Evolutionary conservation across 2,113 vertebrate species (phyloP), one percentile per base, ranked within the genome.

Genomic region (Aleadryas rufinucha): DNA sequence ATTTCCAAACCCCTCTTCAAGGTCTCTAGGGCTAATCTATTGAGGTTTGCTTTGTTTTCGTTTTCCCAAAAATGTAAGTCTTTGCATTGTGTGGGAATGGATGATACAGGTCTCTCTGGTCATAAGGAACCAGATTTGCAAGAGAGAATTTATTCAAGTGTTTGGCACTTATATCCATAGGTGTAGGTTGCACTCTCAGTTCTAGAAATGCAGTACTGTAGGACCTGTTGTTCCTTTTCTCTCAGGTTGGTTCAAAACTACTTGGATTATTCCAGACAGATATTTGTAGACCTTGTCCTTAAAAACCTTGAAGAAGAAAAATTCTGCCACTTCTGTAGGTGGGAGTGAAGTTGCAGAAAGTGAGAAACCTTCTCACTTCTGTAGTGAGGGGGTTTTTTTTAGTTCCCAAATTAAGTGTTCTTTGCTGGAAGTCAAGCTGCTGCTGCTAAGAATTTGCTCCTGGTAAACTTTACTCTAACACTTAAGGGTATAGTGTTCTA

Each of bases 321-420:
- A 68, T 68, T 86, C 68, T 89, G 47, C 39, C 37, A 26, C 72
- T 66, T 95, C 27, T 78, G 94, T 95, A 84, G 96, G 94, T 0
- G 68, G 87, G 83, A 93, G 69, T 83, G 83, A 97, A 92, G 76
- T 77, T 88, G 60, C 64, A 88, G 79, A 86, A 96, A 84, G 72
- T n/a, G 60, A 88, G 93, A 90, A 97, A 90, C 79, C 90, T 95
- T 89, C 68, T 94, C 85, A 63, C 59, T 92, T 93, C 47, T 63
- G 19, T 39, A 81, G 68, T 74, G 83, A 90, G 47, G 50, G 74
- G 6, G 3, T 7, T 5, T 26, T 26, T 35, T 64, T 77, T 47
- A 41, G 31, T 77, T 94, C 92, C 86, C 86, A 92, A 89, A 86
- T 95, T 66, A 74, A 61, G 59, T 74, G n/a, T 77, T 90, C 42